A percentile compares a stretch with the other conserved stretches of the same genome.
Evolutionary conservation across 2,888 invertebrate species (phyloP).

Genomic region (Agapostemon virescens): DNA sequence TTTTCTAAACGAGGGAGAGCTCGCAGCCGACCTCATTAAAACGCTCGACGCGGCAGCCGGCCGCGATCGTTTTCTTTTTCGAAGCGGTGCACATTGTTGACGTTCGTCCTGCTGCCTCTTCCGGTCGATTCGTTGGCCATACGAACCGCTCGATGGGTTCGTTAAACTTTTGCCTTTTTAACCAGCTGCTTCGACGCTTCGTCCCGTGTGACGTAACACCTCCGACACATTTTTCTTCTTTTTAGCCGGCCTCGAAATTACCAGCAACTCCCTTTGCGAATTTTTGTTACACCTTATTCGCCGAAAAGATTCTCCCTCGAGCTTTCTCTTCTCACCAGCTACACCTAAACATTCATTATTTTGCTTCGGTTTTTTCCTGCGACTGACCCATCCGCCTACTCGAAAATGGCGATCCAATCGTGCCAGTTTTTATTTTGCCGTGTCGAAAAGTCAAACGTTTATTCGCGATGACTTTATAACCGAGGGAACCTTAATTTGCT

Average conservation of each 20-base stretch:
- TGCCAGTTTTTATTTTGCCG: not conserved
- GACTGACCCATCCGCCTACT: not conserved
- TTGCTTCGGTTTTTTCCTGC: not conserved
- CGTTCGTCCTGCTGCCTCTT: conserved; percentile 10
- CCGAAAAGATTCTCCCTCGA: not conserved
- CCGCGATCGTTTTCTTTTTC: conserved; percentile 34
- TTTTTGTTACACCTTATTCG: conserved; percentile 1
- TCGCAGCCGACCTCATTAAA: conserved; percentile 33
- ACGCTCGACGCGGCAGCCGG: conserved; percentile 8
- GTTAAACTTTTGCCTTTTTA: conserved; percentile 13
- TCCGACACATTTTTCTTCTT: not conserved
- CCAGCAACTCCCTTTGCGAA: not conserved
- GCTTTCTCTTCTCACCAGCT: not conserved
- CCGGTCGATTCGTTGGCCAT: not conserved
- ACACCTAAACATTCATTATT: conserved; percentile 7
- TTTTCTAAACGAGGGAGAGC: conserved; percentile 38
- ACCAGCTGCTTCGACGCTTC: not conserved
- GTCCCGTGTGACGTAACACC: conserved; percentile 6
- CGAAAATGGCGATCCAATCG: not conserved
- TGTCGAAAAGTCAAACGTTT: not conserved
- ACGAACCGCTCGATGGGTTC: conserved; percentile 12
- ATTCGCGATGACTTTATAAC: not conserved
- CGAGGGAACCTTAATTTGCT: not conserved
- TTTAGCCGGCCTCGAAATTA: not conserved
- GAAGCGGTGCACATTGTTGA: conserved; percentile 11